Evolutionary conservation across 1,140 invertebrate species (phyloP), one percentile per base, ranked within the genome.

Genomic region (Achatina immaculata): DNA sequence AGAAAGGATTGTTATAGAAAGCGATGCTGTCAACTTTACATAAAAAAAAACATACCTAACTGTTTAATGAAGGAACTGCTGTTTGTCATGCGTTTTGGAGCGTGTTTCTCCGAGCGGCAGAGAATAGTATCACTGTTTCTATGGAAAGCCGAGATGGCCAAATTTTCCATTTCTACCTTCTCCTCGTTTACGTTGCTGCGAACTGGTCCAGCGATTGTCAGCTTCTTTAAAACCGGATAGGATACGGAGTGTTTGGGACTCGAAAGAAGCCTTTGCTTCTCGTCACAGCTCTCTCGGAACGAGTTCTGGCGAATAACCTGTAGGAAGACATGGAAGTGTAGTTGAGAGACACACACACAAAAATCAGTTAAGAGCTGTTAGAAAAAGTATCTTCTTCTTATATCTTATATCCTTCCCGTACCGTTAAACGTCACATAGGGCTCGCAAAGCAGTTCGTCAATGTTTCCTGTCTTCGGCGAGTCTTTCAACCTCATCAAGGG

Each of bases 161-260:
- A 24, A n/a, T 42, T n/a, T 1, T 24, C 38, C 21, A 40, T 71
- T 21, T 45, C 36, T n/a, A 42, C 9, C 24, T 42, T 42, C 2
- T 42, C 42, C 34, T 71, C 38, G 21, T 40, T n/a, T 21, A 40
- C 40, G 68, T 9, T 45, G 16, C 0, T 4, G n/a, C n/a, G n/a
- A n/a, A n/a, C n/a, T 19, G 68, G 24, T 42, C 38, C 68, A 28
- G 3, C 9, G 9, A 71, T 38, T 40, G 68, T 21, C 68, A 71
- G 36, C 16, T 71, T 71, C 24, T 71, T 71, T 21, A 71, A 19
- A 4, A 71, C 68, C 11, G 68, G 68, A 19, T 71, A 71, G 6
- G 68, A 71, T 34, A 7, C 24, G 24, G 68, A 71, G n/a, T 71
- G 68, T 71, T 71, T 71, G 7, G 68, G 68, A 45, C 68, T 71